Evolutionary conservation across 1,140 invertebrate species (phyloP).

Genomic region (Bombus superbus): DNA sequence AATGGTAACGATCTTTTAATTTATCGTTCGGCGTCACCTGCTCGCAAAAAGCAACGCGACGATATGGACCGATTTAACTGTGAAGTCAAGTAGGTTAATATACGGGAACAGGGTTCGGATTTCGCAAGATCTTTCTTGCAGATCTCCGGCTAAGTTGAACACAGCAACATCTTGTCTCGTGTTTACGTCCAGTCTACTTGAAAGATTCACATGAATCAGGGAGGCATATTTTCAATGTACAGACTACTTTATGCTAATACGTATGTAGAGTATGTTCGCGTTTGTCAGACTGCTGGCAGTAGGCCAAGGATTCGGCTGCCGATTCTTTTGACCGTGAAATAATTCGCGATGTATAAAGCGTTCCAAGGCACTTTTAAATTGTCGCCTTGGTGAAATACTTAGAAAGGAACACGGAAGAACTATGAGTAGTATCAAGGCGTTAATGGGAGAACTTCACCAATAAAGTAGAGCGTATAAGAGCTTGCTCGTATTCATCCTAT

Average conservation of each 20-base stretch:
- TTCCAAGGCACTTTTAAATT: slow-evolving; percentile 14
- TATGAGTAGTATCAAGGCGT: no score
- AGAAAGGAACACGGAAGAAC: neutral
- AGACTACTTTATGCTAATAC: slow-evolving; percentile 17
- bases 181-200: neutral
- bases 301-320: slow-evolving; percentile 53
- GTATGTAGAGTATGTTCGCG: neutral
- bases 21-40: neutral
- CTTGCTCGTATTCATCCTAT: neutral
- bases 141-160: neutral
- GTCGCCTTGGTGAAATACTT: neutral
- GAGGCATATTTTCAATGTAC: slow-evolving; percentile 6
- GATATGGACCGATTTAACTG: slow-evolving; percentile 26
- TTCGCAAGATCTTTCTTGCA: slow-evolving; percentile 13
- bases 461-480: no score
- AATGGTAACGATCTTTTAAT: neutral
- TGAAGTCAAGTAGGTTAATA: slow-evolving; percentile 53
- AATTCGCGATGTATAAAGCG: neutral
- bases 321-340: slow-evolving; percentile 56
- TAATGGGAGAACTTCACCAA: no score
- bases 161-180: neutral
- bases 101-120: slow-evolving; percentile 10
- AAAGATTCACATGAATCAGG: slow-evolving; percentile 3
- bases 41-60: neutral
- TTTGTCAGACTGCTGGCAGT: slow-evolving; percentile 49